phyloP scores from a whole-genome alignment of 2,113 vertebrate genomes.

The Neoarius graeffei region DNA sequence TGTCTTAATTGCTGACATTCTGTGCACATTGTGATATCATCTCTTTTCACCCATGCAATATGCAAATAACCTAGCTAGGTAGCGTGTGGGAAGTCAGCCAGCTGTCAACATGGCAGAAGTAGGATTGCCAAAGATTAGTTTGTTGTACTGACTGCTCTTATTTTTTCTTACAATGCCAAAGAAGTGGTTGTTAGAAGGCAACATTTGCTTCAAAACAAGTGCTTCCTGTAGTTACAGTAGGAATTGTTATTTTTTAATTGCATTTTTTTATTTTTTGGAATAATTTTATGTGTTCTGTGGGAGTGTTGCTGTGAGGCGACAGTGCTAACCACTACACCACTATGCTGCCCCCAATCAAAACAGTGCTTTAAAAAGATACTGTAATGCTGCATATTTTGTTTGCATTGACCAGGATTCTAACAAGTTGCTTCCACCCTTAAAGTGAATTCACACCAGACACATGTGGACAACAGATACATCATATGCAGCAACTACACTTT shows the following conservation, averaged over 20 bases:
- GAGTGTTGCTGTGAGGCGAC: too few relatives aligned
- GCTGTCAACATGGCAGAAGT: not conserved
- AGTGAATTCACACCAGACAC: too few relatives aligned
- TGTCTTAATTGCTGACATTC: not conserved
- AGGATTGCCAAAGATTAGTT: not conserved
- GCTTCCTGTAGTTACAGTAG: not conserved
- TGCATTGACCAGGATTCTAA: not conserved
- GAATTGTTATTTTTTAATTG: not conserved
- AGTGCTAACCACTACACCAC: too few relatives aligned
- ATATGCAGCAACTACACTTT: too few relatives aligned
- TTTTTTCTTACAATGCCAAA: not conserved
- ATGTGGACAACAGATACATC: too few relatives aligned
- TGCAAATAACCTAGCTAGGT: conserved; percentile 13
- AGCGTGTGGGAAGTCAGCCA: conserved; percentile 15
- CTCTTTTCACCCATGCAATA: conserved; percentile 16
- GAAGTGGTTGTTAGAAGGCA: not conserved
- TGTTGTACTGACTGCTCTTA: not conserved
- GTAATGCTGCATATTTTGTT: too few relatives aligned
- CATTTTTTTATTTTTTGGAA: not conserved
- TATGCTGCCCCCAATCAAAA: too few relatives aligned
- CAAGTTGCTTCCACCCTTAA: not conserved
- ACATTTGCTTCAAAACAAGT: conserved; percentile 1
- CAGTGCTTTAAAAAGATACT: too few relatives aligned
- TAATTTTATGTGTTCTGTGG: not conserved
- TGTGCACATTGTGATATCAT: not conserved